These are phyloP conservation scores for Girardia tigrina DNA, from an alignment of 2,888 invertebrate species.

Conservation along the genomic window DNA sequence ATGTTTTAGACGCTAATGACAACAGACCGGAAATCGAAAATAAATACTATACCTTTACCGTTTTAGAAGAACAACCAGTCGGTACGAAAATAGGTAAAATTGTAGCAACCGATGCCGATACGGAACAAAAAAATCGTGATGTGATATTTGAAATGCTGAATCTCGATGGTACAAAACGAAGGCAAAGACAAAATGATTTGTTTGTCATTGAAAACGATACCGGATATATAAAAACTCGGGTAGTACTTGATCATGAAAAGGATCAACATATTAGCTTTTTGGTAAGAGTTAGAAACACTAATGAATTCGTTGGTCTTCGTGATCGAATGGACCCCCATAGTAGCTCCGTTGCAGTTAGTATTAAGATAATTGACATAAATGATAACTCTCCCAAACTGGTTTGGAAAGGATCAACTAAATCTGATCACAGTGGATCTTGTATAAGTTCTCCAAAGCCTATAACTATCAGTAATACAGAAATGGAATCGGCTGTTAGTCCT, in stretches of 20 bases:
- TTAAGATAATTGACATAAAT: background rate
- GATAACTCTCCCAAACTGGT: background rate
- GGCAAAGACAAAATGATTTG: background rate
- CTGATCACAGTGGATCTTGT: background rate
- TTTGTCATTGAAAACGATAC: constrained; percentile 16
- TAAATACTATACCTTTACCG: background rate
- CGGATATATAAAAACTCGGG: background rate
- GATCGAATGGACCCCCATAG: background rate
- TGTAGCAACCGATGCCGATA: background rate
- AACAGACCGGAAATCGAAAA: constrained; percentile 4
- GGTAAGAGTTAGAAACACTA: background rate
- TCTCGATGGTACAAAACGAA: background rate
- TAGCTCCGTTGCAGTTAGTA: background rate
- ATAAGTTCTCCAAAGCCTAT: background rate
- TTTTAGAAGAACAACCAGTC: constrained; percentile 1
- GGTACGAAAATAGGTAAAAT: background rate
- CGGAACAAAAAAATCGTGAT: background rate
- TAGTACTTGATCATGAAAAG: constrained; percentile 17
- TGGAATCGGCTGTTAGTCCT: background rate
- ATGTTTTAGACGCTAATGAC: constrained; percentile 7
- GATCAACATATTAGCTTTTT: background rate
- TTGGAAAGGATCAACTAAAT: background rate
- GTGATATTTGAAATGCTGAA: background rate
- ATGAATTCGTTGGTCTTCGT: background rate
- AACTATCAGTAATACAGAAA: background rate